phyloP scores from a whole-genome alignment of 2,113 vertebrate genomes.

The Pleuronectes platessa region DNA sequence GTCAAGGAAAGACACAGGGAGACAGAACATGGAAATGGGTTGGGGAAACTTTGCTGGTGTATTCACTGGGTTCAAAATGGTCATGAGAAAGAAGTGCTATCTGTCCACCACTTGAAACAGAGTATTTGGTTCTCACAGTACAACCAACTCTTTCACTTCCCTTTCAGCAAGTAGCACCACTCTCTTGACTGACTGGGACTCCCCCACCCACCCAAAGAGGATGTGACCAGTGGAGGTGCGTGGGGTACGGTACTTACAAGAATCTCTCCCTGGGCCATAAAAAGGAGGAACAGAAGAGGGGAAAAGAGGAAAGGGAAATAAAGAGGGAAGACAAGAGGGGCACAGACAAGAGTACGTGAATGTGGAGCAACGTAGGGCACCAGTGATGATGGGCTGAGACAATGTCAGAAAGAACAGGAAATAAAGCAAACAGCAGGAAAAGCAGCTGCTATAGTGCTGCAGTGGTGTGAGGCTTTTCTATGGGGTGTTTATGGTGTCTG shows the following conservation, averaged over 20 bases:
- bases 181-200: not conserved
- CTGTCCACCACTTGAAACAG: not conserved
- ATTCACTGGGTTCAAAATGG: not conserved
- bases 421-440: not conserved
- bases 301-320: constrained; percentile 42
- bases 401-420: constrained; percentile 5
- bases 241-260: constrained; percentile 79
- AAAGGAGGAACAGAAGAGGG: constrained; percentile 36
- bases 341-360: constrained; percentile 65
- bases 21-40: not conserved
- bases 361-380: constrained; percentile 61
- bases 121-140: not conserved
- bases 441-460: constrained; percentile 30
- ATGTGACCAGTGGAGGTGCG: constrained; percentile 60
- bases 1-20: not conserved
- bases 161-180: constrained; percentile 11
- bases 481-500: not conserved
- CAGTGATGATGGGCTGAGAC: constrained; percentile 24
- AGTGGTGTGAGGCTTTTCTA: constrained; percentile 46
- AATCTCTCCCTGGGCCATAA: constrained; percentile 83
- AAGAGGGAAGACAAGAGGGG: constrained; percentile 57
- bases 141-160: constrained; percentile 50
- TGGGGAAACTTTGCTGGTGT: not conserved
- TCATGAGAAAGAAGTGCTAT: not conserved
- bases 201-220: constrained; percentile 54